Conservation (phyloP, 2,113 vertebrate genomes). For the Microtus montanus region DNA sequence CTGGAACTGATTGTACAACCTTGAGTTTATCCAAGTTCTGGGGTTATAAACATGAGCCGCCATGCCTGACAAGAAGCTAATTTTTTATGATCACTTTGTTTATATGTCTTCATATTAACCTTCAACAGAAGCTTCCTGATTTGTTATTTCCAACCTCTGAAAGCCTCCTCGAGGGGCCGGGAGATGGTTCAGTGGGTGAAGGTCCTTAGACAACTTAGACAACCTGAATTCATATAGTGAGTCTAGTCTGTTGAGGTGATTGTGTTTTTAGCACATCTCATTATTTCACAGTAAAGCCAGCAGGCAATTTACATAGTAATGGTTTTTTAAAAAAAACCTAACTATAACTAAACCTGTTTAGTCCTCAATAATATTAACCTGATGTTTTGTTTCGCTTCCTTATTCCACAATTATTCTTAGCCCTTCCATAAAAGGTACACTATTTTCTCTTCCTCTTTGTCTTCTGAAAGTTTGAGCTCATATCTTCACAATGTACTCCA, state of each 20-base stretch:
- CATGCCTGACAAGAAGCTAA: neutral
- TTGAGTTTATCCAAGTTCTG: neutral
- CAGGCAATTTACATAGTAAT: conserved; percentile 36
- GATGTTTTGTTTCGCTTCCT: conserved; percentile 70
- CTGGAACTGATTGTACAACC: neutral
- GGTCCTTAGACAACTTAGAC: too few relatives aligned
- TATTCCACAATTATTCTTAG: neutral
- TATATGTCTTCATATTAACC: neutral
- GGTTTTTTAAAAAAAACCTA: conserved; percentile 1
- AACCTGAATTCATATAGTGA: neutral
- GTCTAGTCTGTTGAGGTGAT: neutral
- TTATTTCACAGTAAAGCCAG: conserved; percentile 34
- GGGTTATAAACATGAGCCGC: neutral
- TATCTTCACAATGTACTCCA: neutral
- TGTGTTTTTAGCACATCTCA: neutral
- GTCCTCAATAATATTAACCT: conserved; percentile 22
- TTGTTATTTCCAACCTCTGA: neutral
- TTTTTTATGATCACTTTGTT: neutral
- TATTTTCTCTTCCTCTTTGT: neutral
- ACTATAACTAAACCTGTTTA: conserved; percentile 33
- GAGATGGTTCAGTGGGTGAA: neutral
- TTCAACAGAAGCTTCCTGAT: neutral
- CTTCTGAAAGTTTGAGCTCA: conserved; percentile 22
- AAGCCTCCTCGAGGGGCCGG: neutral
- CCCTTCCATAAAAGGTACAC: neutral